Percentiles rank a stretch among this genome's conserved stretches.
These are phyloP conservation scores for Blomia tropicalis DNA, from an alignment of 2,888 invertebrate species.

Conservation along the genomic window DNA sequence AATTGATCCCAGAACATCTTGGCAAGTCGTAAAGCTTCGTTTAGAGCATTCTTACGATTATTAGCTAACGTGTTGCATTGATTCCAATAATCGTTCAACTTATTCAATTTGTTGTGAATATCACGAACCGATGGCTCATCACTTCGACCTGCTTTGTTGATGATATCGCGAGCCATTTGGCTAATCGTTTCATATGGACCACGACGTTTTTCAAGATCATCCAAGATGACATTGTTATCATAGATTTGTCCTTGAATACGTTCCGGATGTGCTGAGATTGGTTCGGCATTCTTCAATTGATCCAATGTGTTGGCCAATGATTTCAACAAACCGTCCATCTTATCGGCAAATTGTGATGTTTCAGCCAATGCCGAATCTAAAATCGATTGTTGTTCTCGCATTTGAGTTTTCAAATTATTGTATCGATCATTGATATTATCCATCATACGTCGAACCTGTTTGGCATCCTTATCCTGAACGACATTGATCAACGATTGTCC, in stretches of 20 bases:
- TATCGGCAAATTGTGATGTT: slow-evolving; percentile 61
- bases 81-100: slow-evolving; percentile 77
- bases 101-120: slow-evolving; percentile 76
- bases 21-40: slow-evolving; percentile 70
- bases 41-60: slow-evolving; percentile 62
- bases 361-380: slow-evolving; percentile 78
- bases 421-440: slow-evolving; percentile 76
- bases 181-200: slow-evolving; percentile 65
- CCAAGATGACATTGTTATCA: slow-evolving; percentile 73
- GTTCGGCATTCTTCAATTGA: slow-evolving; percentile 62
- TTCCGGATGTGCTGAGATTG: slow-evolving; percentile 89
- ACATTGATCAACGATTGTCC: slow-evolving; percentile 72
- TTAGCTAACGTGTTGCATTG: slow-evolving; percentile 74
- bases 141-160: slow-evolving; percentile 72
- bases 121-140: slow-evolving; percentile 80
- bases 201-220: slow-evolving; percentile 58
- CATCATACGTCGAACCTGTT: slow-evolving; percentile 69
- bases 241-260: slow-evolving; percentile 87
- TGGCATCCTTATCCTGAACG: slow-evolving; percentile 61
- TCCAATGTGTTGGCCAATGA: slow-evolving; percentile 72
- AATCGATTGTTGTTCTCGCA: slow-evolving; percentile 73
- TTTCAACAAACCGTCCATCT: slow-evolving; percentile 86
- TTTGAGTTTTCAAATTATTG: slow-evolving; percentile 59
- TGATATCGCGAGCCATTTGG: slow-evolving; percentile 83
- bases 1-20: slow-evolving; percentile 91